Conservation (phyloP, 2,113 vertebrate genomes). For the Camelus bactrianus region DNA sequence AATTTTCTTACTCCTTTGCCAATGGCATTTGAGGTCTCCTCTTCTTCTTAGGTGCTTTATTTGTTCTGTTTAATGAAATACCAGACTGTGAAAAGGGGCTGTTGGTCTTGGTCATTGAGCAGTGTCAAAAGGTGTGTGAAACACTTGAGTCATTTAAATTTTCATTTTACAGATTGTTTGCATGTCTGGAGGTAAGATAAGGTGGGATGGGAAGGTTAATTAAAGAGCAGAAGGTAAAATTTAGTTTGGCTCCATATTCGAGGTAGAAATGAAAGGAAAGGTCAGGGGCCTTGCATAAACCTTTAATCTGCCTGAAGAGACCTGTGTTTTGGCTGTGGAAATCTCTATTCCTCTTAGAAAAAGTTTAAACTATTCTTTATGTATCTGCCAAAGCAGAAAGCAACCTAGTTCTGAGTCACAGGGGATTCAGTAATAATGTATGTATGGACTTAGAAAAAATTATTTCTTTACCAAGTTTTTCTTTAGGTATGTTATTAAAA, state of each 20-base stretch:
- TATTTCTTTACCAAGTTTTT: slow-evolving; percentile 14
- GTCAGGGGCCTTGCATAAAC: neutral
- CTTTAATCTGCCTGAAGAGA: slow-evolving; percentile 20
- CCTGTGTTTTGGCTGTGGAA: slow-evolving; percentile 2
- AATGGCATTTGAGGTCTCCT: neutral
- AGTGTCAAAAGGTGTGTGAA: neutral
- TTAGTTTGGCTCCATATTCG: neutral
- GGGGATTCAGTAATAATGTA: neutral
- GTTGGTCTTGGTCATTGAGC: neutral
- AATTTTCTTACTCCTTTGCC: slow-evolving; percentile 25
- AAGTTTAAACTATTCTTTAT: neutral
- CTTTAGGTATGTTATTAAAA: slow-evolving; percentile 44
- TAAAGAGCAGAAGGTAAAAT: neutral
- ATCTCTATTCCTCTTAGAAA: slow-evolving; percentile 38
- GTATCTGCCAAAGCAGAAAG: slow-evolving; percentile 12
- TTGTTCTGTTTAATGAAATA: slow-evolving; percentile 56
- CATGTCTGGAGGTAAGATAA: neutral
- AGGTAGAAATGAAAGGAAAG: neutral
- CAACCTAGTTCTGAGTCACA: slow-evolving; percentile 23
- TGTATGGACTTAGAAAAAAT: neutral
- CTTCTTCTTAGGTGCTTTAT: neutral
- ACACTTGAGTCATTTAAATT: neutral
- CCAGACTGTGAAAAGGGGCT: neutral
- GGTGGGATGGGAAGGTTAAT: neutral
- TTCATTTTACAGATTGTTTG: neutral